These are phyloP conservation scores for Agrochola litura DNA, from an alignment of 2,888 invertebrate species.

Conservation along the genomic window DNA sequence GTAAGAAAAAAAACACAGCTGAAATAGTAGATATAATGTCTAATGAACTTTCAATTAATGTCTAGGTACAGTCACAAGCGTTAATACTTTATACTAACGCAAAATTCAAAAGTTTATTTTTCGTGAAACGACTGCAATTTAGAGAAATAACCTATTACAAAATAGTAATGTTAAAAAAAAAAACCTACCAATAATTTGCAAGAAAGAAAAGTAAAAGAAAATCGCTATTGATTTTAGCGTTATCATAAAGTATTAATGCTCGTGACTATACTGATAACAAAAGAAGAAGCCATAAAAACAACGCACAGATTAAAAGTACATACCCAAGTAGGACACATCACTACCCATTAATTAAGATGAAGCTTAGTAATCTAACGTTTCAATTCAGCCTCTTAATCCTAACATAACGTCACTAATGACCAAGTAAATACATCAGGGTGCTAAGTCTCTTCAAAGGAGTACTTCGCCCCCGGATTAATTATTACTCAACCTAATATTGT, in stretches of 20 bases:
- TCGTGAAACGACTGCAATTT: background rate
- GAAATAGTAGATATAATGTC: background rate
- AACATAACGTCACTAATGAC: constrained; percentile 51
- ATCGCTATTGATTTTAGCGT: background rate
- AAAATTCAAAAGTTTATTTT: background rate
- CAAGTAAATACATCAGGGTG: constrained; percentile 42
- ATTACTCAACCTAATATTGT: constrained; percentile 54
- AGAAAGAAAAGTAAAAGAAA: no score
- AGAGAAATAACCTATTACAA: background rate
- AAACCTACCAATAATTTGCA: background rate
- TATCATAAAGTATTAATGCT: background rate
- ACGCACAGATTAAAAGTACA: background rate
- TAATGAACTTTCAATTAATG: background rate
- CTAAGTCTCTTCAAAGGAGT: constrained; percentile 50
- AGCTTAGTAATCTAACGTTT: constrained; percentile 25
- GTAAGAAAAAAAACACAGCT: background rate
- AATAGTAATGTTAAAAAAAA: background rate
- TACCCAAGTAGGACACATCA: background rate
- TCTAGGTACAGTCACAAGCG: no score
- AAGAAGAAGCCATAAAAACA: background rate
- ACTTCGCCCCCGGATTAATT: constrained; percentile 52
- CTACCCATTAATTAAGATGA: constrained; percentile 18
- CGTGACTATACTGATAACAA: background rate
- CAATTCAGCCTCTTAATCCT: constrained; percentile 43
- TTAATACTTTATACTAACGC: background rate